These are phyloP conservation scores for Craseonycteris thonglongyai DNA, from an alignment of 2,113 vertebrate genomes.

Conservation along the genomic window DNA sequence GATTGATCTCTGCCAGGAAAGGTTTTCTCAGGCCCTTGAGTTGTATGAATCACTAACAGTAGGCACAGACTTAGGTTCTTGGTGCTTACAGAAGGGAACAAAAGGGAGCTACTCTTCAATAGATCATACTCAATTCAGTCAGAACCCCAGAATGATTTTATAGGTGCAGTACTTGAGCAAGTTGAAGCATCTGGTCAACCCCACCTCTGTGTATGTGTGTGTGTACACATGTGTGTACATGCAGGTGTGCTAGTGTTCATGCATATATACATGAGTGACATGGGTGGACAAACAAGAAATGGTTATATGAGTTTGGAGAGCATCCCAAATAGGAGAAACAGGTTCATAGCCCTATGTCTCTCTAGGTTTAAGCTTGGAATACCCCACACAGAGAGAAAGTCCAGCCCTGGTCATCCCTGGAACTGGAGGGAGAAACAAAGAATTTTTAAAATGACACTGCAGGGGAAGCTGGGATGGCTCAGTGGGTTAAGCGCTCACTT, in stretches of 20 bases:
- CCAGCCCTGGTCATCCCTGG: background rate
- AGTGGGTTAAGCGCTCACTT: too few relatives aligned
- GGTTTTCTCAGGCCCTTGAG: background rate
- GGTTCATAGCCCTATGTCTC: accelerated
- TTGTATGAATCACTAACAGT: background rate
- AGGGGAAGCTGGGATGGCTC: too few relatives aligned
- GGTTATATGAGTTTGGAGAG: background rate
- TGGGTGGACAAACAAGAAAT: background rate
- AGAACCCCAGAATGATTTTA: background rate
- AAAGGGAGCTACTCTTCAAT: background rate
- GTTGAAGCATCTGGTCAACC: background rate
- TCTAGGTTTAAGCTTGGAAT: background rate
- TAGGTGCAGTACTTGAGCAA: background rate
- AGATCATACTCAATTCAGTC: background rate
- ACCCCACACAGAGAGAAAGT: background rate
- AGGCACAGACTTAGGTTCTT: background rate
- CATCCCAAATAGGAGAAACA: background rate
- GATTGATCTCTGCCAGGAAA: too few relatives aligned
- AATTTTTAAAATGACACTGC: background rate
- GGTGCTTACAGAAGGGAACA: too few relatives aligned
- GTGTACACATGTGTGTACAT: too few relatives aligned
- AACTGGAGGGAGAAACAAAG: background rate
- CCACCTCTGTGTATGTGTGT: background rate
- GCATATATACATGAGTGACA: accelerated
- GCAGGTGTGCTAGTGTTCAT: too few relatives aligned